Evolutionary conservation across 2,888 invertebrate genomes (phyloP).

Genomic region (Dexiosoma caninum): DNA sequence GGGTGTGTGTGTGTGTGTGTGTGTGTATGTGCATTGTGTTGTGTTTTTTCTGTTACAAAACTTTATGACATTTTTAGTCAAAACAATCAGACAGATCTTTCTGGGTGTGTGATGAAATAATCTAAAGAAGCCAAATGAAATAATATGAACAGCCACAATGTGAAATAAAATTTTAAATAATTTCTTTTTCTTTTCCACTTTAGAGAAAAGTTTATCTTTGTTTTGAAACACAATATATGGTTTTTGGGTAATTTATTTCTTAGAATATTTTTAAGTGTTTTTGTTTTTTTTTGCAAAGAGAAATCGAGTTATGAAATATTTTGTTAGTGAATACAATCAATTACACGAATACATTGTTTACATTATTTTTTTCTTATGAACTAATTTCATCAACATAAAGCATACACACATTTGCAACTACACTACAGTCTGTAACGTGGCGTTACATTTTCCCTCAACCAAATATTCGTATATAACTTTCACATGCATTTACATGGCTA

Average conservation of each 20-base stretch:
- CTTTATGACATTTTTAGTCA: slow-evolving; percentile 66
- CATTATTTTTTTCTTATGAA: too few relatives aligned
- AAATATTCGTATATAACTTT: too few relatives aligned
- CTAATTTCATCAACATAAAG: too few relatives aligned
- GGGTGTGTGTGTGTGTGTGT: too few relatives aligned
- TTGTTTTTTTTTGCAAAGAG: not conserved
- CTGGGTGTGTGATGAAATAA: slow-evolving; percentile 14
- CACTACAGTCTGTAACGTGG: too few relatives aligned
- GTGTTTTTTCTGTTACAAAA: slow-evolving; percentile 16
- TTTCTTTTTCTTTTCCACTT: not conserved
- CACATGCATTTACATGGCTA: too few relatives aligned
- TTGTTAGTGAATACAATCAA: too few relatives aligned
- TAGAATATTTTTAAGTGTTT: not conserved
- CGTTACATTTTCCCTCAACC: too few relatives aligned
- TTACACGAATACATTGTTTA: too few relatives aligned
- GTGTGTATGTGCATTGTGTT: not conserved
- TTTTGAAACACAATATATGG: not conserved
- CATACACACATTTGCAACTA: too few relatives aligned
- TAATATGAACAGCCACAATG: slow-evolving; percentile 31
- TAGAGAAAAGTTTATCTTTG: slow-evolving; percentile 16
- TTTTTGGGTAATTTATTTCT: not conserved
- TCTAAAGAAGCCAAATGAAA: slow-evolving; percentile 29
- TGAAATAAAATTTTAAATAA: slow-evolving; percentile 14
- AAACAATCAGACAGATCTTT: slow-evolving; percentile 65
- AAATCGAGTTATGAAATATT: too few relatives aligned